A percentile compares a stretch with the other conserved stretches of the same genome.
phyloP scores from a whole-genome alignment of 1,140 invertebrate genomes.

The Diorhabda sublineata region DNA sequence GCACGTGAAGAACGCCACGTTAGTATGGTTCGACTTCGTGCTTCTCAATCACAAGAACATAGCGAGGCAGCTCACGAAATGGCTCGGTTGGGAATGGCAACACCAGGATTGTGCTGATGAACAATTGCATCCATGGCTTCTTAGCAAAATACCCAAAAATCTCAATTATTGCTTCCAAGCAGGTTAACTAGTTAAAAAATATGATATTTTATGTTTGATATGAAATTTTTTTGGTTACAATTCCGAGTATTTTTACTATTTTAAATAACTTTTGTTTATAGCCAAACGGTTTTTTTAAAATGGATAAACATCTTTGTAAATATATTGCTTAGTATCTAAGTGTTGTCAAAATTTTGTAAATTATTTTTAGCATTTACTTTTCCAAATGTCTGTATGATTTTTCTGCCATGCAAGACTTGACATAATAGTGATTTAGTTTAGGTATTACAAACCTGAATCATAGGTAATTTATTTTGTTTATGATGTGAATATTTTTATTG shows the following conservation, averaged over 20 bases:
- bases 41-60: too few relatives aligned
- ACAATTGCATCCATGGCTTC: too few relatives aligned
- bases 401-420: conserved; percentile 39
- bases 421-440: conserved; percentile 44
- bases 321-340: conserved; percentile 34
- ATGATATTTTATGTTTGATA: too few relatives aligned
- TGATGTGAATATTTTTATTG: conserved; percentile 43
- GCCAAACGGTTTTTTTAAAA: conserved; percentile 29
- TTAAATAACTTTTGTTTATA: conserved; percentile 13
- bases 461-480: conserved; percentile 42
- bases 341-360: conserved; percentile 36
- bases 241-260: background rate
- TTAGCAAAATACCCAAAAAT: too few relatives aligned
- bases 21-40: too few relatives aligned
- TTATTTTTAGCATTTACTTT: conserved; percentile 31
- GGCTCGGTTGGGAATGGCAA: too few relatives aligned
- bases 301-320: conserved; percentile 44
- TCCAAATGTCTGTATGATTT: conserved; percentile 29
- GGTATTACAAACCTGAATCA: conserved; percentile 40
- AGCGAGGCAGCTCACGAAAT: too few relatives aligned
- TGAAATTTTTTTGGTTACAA: too few relatives aligned
- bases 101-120: too few relatives aligned
- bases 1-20: too few relatives aligned
- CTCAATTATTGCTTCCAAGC: too few relatives aligned
- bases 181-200: too few relatives aligned